These are phyloP conservation scores for Papilio gigon DNA, from an alignment of 2,888 invertebrate species.

Conservation along the genomic window DNA sequence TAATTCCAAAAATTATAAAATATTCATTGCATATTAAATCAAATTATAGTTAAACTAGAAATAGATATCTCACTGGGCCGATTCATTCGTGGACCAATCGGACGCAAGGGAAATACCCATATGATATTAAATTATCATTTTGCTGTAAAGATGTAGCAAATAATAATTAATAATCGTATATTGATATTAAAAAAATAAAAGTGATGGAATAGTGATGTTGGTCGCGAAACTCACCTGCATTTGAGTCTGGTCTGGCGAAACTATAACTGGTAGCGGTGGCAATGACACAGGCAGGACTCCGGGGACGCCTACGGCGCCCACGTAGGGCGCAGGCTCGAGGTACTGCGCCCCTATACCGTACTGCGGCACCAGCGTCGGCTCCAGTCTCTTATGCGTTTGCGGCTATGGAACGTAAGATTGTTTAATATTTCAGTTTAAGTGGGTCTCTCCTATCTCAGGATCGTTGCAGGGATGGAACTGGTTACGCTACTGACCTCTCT, in stretches of 20 bases:
- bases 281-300: slow-evolving; percentile 57
- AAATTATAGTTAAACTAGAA: too few relatives aligned
- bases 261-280: slow-evolving; percentile 62
- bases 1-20: too few relatives aligned
- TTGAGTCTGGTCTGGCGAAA: slow-evolving; percentile 65
- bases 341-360: slow-evolving; percentile 70
- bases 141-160: too few relatives aligned
- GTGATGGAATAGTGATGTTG: not conserved
- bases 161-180: not conserved
- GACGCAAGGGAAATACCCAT: too few relatives aligned
- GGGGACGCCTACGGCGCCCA: slow-evolving; percentile 56
- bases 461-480: too few relatives aligned
- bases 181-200: not conserved
- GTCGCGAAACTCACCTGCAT: slow-evolving; percentile 59
- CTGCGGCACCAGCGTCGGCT: slow-evolving; percentile 62
- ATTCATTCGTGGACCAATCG: too few relatives aligned
- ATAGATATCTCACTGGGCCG: too few relatives aligned
- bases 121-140: too few relatives aligned
- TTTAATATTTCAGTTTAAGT: too few relatives aligned
- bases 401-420: slow-evolving; percentile 25
- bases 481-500: slow-evolving; percentile 54
- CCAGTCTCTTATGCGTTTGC: slow-evolving; percentile 49
- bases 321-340: slow-evolving; percentile 66
- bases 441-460: too few relatives aligned
- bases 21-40: too few relatives aligned